These are phyloP conservation scores for Mythimna loreyi DNA, from an alignment of 2,888 invertebrate genomes.

Conservation along the genomic window DNA sequence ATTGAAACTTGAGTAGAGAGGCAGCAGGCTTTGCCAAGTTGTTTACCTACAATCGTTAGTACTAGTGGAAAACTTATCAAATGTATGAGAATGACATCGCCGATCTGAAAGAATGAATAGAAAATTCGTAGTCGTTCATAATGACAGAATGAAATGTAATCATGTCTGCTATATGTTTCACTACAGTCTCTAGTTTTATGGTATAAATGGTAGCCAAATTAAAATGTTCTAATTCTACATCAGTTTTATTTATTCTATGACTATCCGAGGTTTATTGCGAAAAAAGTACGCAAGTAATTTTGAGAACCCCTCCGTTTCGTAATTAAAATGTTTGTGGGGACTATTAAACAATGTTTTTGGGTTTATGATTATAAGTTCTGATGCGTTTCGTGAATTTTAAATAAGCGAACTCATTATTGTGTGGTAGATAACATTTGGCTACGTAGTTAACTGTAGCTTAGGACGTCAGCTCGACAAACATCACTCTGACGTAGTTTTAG, in stretches of 20 bases:
- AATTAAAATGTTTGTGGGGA: constrained; percentile 64
- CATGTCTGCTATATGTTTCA: too few species aligned
- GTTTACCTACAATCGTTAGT: too few species aligned
- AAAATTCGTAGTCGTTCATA: too few species aligned
- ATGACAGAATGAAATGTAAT: too few species aligned
- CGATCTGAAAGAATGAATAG: too few species aligned
- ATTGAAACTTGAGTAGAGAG: too few species aligned
- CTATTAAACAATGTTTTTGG: constrained; percentile 51
- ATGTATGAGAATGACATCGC: too few species aligned
- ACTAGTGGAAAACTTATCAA: too few species aligned
- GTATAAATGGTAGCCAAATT: too few species aligned
- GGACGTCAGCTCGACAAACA: background rate
- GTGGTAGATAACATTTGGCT: background rate
- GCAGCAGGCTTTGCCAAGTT: too few species aligned
- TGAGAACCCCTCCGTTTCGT: constrained; percentile 39
- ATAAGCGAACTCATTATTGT: constrained; percentile 16
- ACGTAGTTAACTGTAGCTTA: background rate
- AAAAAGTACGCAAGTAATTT: constrained; percentile 56
- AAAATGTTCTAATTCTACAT: too few species aligned
- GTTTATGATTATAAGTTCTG: constrained; percentile 33
- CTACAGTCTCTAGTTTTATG: too few species aligned
- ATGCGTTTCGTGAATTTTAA: constrained; percentile 44
- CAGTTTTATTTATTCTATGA: constrained; percentile 25
- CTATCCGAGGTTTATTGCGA: constrained; percentile 37
- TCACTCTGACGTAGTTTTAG: background rate